Evolutionary conservation across 2,113 vertebrate species (phyloP).

Genomic region (Takifugu flavidus): DNA sequence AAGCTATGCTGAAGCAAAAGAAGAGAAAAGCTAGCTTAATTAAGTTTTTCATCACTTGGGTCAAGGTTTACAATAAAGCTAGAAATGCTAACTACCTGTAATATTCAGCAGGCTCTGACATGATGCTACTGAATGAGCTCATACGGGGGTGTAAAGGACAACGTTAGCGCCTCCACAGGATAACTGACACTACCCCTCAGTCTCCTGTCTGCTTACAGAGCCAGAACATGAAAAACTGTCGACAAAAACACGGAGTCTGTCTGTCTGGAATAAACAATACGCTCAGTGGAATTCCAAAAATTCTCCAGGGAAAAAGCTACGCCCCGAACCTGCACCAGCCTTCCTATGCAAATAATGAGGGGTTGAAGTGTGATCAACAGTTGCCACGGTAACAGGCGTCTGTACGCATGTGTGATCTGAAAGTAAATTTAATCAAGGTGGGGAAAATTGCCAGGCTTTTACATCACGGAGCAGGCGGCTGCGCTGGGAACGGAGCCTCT

Average conservation of each 20-base stretch:
- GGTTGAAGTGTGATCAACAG: slow-evolving; percentile 57
- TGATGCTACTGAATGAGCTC: too few species aligned
- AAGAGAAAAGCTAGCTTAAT: too few species aligned
- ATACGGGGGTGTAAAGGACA: too few species aligned
- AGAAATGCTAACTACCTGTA: too few species aligned
- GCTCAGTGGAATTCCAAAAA: background rate
- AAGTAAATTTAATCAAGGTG: slow-evolving; percentile 57
- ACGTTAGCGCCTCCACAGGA: background rate
- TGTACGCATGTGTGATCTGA: slow-evolving; percentile 53
- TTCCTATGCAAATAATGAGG: slow-evolving; percentile 28
- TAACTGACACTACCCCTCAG: too few species aligned
- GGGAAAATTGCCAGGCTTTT: slow-evolving; percentile 43
- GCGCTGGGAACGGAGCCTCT: background rate
- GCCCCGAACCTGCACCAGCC: slow-evolving; percentile 24
- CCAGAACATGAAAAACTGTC: background rate
- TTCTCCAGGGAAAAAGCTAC: slow-evolving; percentile 2
- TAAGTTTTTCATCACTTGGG: too few species aligned
- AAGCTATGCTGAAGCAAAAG: too few species aligned
- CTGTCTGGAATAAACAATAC: too few species aligned
- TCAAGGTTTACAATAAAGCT: too few species aligned
- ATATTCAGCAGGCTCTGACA: too few species aligned
- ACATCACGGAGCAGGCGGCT: slow-evolving; percentile 20
- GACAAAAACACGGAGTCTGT: background rate
- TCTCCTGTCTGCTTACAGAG: too few species aligned
- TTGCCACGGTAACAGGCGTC: slow-evolving; percentile 64